Evolutionary conservation across 2,113 vertebrate genomes (phyloP).

Genomic region (Myrmecophaga tridactyla): DNA sequence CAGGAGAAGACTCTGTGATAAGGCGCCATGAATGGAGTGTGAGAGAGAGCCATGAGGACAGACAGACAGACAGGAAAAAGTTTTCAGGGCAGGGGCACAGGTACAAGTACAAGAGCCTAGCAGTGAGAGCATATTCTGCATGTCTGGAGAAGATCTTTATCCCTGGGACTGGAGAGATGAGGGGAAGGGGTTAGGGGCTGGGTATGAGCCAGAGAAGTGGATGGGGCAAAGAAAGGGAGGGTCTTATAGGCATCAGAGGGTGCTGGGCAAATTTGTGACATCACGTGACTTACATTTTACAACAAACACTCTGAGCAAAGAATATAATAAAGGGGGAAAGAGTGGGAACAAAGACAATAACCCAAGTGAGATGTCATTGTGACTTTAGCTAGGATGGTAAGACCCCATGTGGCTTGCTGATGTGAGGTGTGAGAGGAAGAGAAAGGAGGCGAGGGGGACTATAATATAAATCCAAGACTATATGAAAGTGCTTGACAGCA

Average conservation of each 20-base stretch:
- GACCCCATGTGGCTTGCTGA: accelerated
- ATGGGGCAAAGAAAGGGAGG: accelerated
- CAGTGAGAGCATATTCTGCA: accelerated
- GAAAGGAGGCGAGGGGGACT: not conserved
- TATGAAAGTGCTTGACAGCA: not conserved
- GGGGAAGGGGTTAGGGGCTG: accelerated
- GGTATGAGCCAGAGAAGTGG: accelerated
- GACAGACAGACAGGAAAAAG: too few species aligned
- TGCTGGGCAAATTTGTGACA: too few species aligned
- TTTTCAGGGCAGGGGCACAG: not conserved
- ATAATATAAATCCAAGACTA: accelerated
- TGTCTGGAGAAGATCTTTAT: accelerated
- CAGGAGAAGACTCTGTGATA: not conserved
- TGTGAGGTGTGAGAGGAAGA: accelerated
- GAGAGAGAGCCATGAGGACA: accelerated
- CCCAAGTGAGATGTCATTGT: not conserved
- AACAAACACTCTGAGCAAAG: not conserved
- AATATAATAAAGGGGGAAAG: accelerated
- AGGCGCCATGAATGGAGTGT: not conserved
- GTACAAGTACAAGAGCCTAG: not conserved
- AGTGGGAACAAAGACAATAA: too few species aligned
- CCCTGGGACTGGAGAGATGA: not conserved
- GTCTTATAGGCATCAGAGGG: accelerated
- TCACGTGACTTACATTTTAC: not conserved
- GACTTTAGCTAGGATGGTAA: not conserved